Conservation (phyloP, 2,113 vertebrate genomes). For the Ageneiosus marmoratus region DNA sequence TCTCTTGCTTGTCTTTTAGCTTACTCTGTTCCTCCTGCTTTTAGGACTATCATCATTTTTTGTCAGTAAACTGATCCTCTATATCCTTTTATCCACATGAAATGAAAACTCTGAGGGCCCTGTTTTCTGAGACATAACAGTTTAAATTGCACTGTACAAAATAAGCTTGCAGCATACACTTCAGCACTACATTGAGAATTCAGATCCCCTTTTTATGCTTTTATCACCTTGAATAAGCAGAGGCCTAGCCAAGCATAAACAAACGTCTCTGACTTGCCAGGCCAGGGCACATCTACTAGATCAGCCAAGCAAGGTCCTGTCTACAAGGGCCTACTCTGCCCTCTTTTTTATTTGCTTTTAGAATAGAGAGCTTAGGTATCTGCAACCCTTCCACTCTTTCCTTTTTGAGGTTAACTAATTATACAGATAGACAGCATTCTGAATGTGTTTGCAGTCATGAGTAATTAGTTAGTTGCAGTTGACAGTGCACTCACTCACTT, state of each 20-base stretch:
- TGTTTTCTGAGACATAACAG: conserved; percentile 47
- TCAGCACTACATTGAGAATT: conserved; percentile 71
- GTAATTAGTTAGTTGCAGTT: conserved; percentile 15
- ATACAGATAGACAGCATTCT: neutral
- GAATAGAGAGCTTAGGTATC: conserved; percentile 22
- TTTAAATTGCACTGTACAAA: conserved; percentile 62
- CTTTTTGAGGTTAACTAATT: conserved; percentile 21
- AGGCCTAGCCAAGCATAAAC: conserved; percentile 65
- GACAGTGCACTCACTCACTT: conserved; percentile 3
- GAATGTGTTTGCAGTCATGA: neutral
- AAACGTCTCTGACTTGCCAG: conserved; percentile 59
- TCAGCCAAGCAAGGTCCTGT: conserved; percentile 61
- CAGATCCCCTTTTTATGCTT: conserved; percentile 77
- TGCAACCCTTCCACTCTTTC: neutral
- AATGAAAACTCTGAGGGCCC: conserved; percentile 41
- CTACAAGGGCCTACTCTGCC: conserved; percentile 34
- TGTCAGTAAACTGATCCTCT: conserved; percentile 47
- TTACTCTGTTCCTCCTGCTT: conserved; percentile 53
- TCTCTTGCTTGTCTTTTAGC: conserved; percentile 33
- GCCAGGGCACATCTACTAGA: conserved; percentile 58
- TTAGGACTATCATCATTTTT: conserved; percentile 58
- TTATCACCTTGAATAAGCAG: conserved; percentile 74
- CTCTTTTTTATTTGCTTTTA: conserved; percentile 46
- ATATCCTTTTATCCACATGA: conserved; percentile 66
- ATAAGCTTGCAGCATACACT: conserved; percentile 70